phyloP scores from a whole-genome alignment of 2,113 vertebrate species.

The Sinocyclocheilus anshuiensis region DNA sequence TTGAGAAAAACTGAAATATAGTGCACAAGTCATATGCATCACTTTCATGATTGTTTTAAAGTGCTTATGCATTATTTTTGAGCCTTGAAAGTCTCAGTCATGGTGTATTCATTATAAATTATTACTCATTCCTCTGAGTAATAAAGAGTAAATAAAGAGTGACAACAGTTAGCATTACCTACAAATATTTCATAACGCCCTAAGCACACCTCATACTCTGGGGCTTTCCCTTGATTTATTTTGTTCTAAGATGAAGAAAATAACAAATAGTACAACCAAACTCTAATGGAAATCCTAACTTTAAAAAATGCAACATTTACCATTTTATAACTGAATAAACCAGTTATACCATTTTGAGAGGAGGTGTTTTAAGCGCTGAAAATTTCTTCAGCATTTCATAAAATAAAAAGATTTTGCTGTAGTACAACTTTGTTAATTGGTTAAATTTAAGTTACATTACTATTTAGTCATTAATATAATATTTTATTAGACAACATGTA shows the following conservation, averaged over 20 bases:
- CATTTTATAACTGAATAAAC: neutral
- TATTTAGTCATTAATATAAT: too few relatives aligned
- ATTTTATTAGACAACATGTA: too few relatives aligned
- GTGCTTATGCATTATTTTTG: neutral
- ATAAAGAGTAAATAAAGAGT: neutral
- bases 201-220: neutral
- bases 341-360: neutral
- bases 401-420: too few relatives aligned
- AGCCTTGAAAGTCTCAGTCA: neutral
- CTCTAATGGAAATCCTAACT: neutral
- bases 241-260: neutral
- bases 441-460: too few relatives aligned
- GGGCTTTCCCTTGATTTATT: neutral
- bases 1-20: neutral
- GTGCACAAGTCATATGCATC: neutral
- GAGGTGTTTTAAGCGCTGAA: neutral
- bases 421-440: too few relatives aligned
- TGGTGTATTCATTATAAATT: slow-evolving; percentile 49
- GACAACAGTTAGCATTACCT: neutral
- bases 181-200: neutral
- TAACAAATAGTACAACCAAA: neutral
- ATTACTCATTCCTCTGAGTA: neutral
- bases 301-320: neutral
- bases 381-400: too few relatives aligned
- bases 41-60: neutral